Evolutionary conservation across 2,797 vertebrate genomes (phyloP), one percentile per base, ranked within the genome.

Genomic region (Coendou prehensilis): DNA sequence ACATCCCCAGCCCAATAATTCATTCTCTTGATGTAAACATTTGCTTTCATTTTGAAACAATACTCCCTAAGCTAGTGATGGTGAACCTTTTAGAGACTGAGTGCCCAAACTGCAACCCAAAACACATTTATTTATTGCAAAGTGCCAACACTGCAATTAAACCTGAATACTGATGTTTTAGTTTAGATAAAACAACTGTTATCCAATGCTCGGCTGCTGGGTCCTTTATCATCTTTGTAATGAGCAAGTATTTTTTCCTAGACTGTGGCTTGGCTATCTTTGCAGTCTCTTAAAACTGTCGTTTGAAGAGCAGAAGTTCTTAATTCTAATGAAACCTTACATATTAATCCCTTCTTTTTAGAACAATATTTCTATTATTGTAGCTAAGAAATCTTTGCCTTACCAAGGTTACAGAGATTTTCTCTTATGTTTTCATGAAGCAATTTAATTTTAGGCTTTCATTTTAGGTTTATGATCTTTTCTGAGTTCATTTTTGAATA

Each of bases 271-370:
- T 78, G n/a, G 47, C 13, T 73, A 22, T 54, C 26, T 96, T 90
- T 86, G 63, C 18, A 73, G 63, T 93, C 50, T 85, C n/a, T 83
- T 91, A 73, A 95, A 95, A 91, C 9, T 84, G 13, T 93, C 85
- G 81, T 94, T 87, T 59, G 64, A 97, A 89, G 75, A 80, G 15
- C 6, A 76, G 22, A 96, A 83, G 17, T 93, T 97, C 64, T 92
- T 97, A 69, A 84, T 87, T 97, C n/a, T 89, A 91, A 79, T 87
- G 57, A 89, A 93, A 93, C 91, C 22, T 75, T 85, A 33, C 0
- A n/a, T 54, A 73, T 86, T 10, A 69, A 13, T 82, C 30, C 13
- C 80, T 93, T 83, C 47, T 93, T 96, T 96, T 96, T 83, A 75
- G 33, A 22, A 59, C 41, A 89, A 26, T 82, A 4, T 9, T 78